Evolutionary conservation across 1,140 invertebrate genomes (phyloP), one percentile per base, ranked within the genome.

Genomic region (Condylostylus longicornis): DNA sequence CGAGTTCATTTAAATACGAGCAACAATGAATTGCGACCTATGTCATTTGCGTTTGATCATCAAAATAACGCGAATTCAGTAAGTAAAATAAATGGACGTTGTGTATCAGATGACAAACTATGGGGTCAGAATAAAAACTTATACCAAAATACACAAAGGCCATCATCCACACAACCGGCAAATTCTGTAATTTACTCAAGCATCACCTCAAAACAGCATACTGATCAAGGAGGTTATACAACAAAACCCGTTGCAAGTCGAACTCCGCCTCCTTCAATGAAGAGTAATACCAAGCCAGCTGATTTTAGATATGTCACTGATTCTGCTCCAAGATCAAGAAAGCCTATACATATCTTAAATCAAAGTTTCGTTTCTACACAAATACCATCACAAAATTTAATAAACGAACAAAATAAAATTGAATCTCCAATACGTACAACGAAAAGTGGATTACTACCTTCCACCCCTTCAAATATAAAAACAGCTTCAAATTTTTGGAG

Each of bases 221-320:
- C n/a, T n/a, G n/a, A n/a, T n/a, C n/a, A n/a, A n/a, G n/a, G n/a
- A n/a, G n/a, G n/a, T n/a, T n/a, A n/a, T n/a, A n/a, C n/a, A n/a
- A n/a, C n/a, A n/a, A n/a, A n/a, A n/a, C n/a, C n/a, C n/a, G n/a
- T n/a, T n/a, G n/a, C n/a, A n/a, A n/a, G n/a, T n/a, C n/a, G n/a
- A n/a, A n/a, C n/a, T n/a, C n/a, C n/a, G n/a, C n/a, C n/a, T n/a
- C n/a, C n/a, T n/a, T n/a, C n/a, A n/a, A n/a, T n/a, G n/a, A n/a
- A n/a, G n/a, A n/a, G 47, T 1, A 51, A 58, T 37, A 51, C 54
- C 1, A n/a, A 49, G 18, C 50, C 49, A 1, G 44, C 47, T 13
- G 67, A 71, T 39, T 75, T 69, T 47, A 63, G 74, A 41, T 77
- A 77, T 49, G 68, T 72, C 39, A 70, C 74, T 3, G 75, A 77